Evolutionary conservation across 2,113 vertebrate genomes (phyloP), one percentile per base, ranked within the genome.

Genomic region (Trematomus loennbergii): DNA sequence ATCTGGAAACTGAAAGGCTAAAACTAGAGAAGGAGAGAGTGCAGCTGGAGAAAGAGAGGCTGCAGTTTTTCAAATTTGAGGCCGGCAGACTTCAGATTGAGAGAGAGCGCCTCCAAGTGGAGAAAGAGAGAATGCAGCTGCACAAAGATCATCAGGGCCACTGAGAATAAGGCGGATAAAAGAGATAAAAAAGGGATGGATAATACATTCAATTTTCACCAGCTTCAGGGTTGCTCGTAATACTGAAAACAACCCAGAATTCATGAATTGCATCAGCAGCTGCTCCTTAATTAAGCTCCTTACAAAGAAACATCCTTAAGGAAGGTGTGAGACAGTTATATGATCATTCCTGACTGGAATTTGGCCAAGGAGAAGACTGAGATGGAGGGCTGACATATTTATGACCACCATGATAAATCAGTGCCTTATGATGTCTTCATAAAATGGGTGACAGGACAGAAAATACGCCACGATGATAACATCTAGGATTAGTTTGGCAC

Each of bases 41-140:
- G 81, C 96, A 97, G 72, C 91, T 99, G 67, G 97, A 98, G 74
- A 98, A 97, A 17, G 97, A 98, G 76, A 94, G 97, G 79, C 94
- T 99, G 79, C 97, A 98, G 89, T 97, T 98, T 80, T 89, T 98
- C 2, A 98, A 97, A 85, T 98, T 97, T 75, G 97, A 98, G 85
- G 96, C 96, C 0, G 96, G 97, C 81, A 95, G 97, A 87, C 94
- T 97, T 82, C 97, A 98, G 93, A 97, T 98, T 43, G 97, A 98
- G 88, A 96, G 97, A 92, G 97, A 99, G 29, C 96, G 96, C 66
- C 95, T 98, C 48, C 97, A 97, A 85, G 96, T 98, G 82, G 97
- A 99, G 88, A 97, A 97, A 75, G 97, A 99, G 81, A 96, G 97
- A 72, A 95, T 98, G 90, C 93, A 96, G 67, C 95, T 99, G 91